These are phyloP conservation scores for Epinephelus moara DNA, from an alignment of 2,113 vertebrate genomes.

Conservation along the genomic window DNA sequence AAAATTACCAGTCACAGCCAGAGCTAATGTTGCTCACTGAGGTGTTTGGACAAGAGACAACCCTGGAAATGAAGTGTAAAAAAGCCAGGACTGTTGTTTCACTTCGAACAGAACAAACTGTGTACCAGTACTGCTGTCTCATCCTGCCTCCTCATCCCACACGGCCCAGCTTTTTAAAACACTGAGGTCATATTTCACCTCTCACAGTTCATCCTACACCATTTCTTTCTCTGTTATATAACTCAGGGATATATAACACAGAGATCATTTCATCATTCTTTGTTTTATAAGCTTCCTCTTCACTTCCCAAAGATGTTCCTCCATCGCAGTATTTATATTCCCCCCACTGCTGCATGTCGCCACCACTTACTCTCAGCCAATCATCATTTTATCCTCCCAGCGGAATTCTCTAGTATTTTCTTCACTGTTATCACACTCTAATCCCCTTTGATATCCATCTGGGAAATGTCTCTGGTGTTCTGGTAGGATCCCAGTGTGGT, in stretches of 20 bases:
- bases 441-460: neutral
- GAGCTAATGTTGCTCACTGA: slow-evolving; percentile 4
- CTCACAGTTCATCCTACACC: slow-evolving; percentile 27
- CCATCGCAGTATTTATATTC: slow-evolving; percentile 1
- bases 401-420: neutral
- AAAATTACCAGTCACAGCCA: neutral
- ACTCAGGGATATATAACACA: slow-evolving; percentile 11
- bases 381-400: neutral
- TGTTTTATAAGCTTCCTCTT: slow-evolving; percentile 10
- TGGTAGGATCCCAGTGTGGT: neutral
- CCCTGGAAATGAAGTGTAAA: neutral
- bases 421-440: neutral
- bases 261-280: neutral
- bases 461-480: slow-evolving; percentile 10
- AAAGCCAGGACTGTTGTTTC: neutral
- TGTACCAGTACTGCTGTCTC: neutral
- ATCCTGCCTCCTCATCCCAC: slow-evolving; percentile 44
- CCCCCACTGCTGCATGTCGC: neutral
- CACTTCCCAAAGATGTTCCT: neutral
- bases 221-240: slow-evolving; percentile 53
- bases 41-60: neutral
- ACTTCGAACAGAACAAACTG: slow-evolving; percentile 4
- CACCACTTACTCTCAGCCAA: neutral
- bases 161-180: slow-evolving; percentile 20
- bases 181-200: slow-evolving; percentile 42